Base-by-base conservation (phyloP, 2,113 vertebrate species). In the Dipodomys stephensi region DNA sequence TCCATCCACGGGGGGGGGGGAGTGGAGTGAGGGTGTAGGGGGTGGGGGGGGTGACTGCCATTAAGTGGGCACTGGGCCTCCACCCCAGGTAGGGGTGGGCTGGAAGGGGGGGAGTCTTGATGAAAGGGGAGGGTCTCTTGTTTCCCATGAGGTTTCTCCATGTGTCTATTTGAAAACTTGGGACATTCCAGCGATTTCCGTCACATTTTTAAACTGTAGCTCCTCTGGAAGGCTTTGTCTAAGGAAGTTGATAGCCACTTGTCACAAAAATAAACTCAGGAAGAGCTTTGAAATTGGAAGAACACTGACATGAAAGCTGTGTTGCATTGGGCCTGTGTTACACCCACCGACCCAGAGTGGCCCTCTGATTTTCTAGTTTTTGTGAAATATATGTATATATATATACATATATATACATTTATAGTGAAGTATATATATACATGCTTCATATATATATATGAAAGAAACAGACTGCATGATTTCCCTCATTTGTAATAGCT, bases 181-280 rank as follows among this genome's bases (percentile, higher is more conserved):
- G 44, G 44, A 46, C 18, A 6, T 32, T 65, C 57, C 67, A 83
- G 39, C 39, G 71, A 9, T 57, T 86, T 92, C 83, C 9, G 4
- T 23, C 53, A 19, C 13, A 39, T 94, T 93, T 94, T 94, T 88
- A 93, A 86, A 76, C 7, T 4, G 7, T 35, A 46, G 28, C 10
- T 86, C 23, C 35, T 85, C 77, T 67, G 72, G 19, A 85, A 87
- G 77, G 28, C 73, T 84, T 13, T 71, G 20, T 16, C 65, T n/a
- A 73, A 87, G 90, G 32, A 84, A 72, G 44, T 57, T 86, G 65
- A 90, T 95, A 86, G 65, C n/a, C 5, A 53, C 83, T 44, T 0
- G 7, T 85, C 78, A 53, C 64, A 95, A 97, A 94, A 96, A 97
- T 72, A 97, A 97, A 96, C 71, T 84, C 71, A 94, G 93, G 93